phyloP scores from a whole-genome alignment of 1,140 invertebrate species.

The Aphidius gifuensis region DNA sequence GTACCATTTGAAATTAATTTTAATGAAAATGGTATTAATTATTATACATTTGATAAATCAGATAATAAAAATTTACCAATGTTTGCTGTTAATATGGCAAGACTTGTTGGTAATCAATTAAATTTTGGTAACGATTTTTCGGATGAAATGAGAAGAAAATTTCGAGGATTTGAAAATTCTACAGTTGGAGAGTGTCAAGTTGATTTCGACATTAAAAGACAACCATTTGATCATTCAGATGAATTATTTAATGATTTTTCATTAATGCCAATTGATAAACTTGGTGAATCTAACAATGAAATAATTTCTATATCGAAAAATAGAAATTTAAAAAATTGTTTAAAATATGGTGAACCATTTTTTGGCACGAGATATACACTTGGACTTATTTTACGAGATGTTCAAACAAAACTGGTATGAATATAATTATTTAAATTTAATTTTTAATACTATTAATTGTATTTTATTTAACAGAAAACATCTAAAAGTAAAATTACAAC shows the following conservation, averaged over 20 bases:
- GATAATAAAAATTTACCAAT: no score
- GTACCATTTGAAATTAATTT: slow-evolving; percentile 35
- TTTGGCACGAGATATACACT: slow-evolving; percentile 27
- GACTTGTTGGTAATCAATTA: slow-evolving; percentile 39
- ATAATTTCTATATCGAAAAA: slow-evolving; percentile 35
- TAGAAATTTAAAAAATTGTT: slow-evolving; percentile 36
- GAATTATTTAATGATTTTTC: slow-evolving; percentile 24
- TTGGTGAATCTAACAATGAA: slow-evolving; percentile 29
- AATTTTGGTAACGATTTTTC: slow-evolving; percentile 32
- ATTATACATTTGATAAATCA: slow-evolving; percentile 12
- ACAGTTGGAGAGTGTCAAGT: slow-evolving; percentile 44
- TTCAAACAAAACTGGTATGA: slow-evolving; percentile 29
- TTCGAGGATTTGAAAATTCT: slow-evolving; percentile 42
- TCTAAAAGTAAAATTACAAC: slow-evolving; percentile 28
- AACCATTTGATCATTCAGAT: slow-evolving; percentile 26
- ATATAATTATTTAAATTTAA: background rate
- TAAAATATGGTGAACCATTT: slow-evolving; percentile 26
- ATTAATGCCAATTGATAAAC: slow-evolving; percentile 24
- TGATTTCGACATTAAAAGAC: slow-evolving; percentile 36
- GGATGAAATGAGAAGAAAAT: slow-evolving; percentile 29
- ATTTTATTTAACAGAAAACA: slow-evolving; percentile 27
- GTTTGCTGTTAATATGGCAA: slow-evolving; percentile 33
- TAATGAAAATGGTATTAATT: slow-evolving; percentile 30
- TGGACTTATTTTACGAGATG: slow-evolving; percentile 21
- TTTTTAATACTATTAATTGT: background rate